Base-by-base conservation (phyloP, 2,888 invertebrate genomes). In the Stenotaenia linearis region DNA sequence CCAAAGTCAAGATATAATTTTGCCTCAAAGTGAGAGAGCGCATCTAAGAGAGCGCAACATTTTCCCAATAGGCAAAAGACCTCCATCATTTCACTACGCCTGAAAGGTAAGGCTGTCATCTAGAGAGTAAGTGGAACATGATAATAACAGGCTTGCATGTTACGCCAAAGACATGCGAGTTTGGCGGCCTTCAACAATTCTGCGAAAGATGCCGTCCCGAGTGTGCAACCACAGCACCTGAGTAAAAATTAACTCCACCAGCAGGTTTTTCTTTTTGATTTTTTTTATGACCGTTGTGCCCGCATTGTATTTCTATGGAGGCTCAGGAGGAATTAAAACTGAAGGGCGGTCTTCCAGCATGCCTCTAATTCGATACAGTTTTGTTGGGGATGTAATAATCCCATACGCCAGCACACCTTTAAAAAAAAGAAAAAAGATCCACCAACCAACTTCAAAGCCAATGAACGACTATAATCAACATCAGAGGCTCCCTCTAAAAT, bases 61-160 rank as follows among this genome's bases (percentile, higher is more conserved):
- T 69, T 69, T 69, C 69, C 69, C 69, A 69, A 69, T 69, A 69
- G 69, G 69, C 69, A 69, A 69, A 69, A 69, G 69, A 69, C 69
- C 69, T 69, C 69, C 69, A 69, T 69, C 69, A 69, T 69, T 69
- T 28, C 28, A 50, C 25, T 69, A 69, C 69, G 69, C 69, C 69
- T 69, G 69, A 69, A 12, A 69, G 69, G 69, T 69, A 69, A 69
- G 69, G 69, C 69, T 69, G 69, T 69, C 69, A 69, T 69, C 69
- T 69, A 69, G 69, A 69, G 69, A 69, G 69, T 69, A 69, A 69
- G 69, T 69, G 69, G 69, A 69, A 69, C 69, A 69, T 69, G 69
- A 69, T 69, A 69, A 69, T 69, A 69, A 69, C 69, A 69, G 69
- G 69, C 69, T 69, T 69, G 69, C 69, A 69, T 15, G 69, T 69